Percentiles rank a stretch among this genome's conserved stretches.
Conservation (phyloP, 2,797 vertebrate species). For the Alosa sapidissima region DNA sequence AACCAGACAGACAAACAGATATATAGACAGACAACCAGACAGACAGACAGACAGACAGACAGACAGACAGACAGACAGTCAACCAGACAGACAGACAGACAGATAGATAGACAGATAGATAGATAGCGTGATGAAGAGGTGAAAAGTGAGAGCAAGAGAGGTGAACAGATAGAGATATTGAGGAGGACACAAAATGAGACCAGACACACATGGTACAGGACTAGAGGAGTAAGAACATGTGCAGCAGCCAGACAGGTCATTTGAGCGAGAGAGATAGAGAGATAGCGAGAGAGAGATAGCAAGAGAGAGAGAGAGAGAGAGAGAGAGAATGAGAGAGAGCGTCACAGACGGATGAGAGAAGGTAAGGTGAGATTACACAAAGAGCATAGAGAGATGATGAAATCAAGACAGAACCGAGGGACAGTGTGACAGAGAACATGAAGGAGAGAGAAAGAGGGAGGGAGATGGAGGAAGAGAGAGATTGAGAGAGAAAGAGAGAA, state of each 20-base stretch:
- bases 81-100: not conserved
- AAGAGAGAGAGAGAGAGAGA: not conserved
- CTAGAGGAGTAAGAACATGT: not conserved
- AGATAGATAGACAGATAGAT: not conserved
- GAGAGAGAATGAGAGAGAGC: no score
- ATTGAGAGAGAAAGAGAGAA: not conserved
- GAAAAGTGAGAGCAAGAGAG: no score
- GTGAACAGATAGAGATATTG: not conserved
- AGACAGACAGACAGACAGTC: not conserved
- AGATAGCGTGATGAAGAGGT: not conserved
- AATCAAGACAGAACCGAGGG: not conserved
- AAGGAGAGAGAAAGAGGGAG: not conserved
- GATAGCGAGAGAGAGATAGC: not conserved
- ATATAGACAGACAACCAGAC: no score
- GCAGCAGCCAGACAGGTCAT: not conserved
- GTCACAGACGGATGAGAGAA: not conserved
- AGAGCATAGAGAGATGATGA: not conserved
- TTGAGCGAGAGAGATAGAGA: not conserved
- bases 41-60: not conserved
- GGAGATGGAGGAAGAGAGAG: not conserved
- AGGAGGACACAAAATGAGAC: not conserved
- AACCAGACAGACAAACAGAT: not conserved
- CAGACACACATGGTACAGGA: not conserved
- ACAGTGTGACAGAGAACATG: not conserved
- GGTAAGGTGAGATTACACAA: not conserved